These are phyloP conservation scores for Julus scandinavius DNA, from an alignment of 2,888 invertebrate genomes.

Conservation along the genomic window DNA sequence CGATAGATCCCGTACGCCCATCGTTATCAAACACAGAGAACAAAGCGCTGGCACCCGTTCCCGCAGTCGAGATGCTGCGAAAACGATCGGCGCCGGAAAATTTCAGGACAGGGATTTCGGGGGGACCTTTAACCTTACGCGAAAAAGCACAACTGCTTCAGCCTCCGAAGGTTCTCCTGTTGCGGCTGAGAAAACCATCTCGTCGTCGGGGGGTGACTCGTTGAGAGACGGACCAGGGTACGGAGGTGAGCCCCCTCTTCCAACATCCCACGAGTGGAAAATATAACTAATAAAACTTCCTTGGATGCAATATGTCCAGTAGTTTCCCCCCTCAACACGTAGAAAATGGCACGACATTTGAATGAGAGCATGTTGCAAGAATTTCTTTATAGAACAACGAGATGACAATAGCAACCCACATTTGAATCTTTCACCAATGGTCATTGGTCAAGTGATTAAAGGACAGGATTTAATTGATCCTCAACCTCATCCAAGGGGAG, in stretches of 20 bases:
- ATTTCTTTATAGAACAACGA: background rate
- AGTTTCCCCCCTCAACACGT: background rate
- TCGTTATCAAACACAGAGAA: constrained; percentile 47
- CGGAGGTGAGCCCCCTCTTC: constrained; percentile 44
- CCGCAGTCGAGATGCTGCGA: constrained; percentile 43
- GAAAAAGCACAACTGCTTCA: background rate
- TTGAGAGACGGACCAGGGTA: constrained; percentile 47
- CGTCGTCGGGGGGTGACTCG: constrained; percentile 24
- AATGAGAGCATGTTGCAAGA: background rate
- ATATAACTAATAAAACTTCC: background rate
- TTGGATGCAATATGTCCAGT: background rate
- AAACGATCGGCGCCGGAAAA: background rate
- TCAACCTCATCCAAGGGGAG: background rate
- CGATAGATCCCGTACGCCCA: constrained; percentile 33
- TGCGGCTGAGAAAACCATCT: background rate
- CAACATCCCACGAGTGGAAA: background rate
- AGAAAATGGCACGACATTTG: background rate
- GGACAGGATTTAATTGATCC: background rate
- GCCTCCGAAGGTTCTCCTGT: background rate
- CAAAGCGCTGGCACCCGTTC: background rate
- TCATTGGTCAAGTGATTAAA: background rate
- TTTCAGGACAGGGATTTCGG: constrained; percentile 40
- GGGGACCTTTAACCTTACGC: constrained; percentile 37
- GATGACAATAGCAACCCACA: background rate
- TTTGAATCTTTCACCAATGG: background rate